Evolutionary conservation across 2,797 vertebrate genomes (phyloP).

Genomic region (Cynopterus sphinx): DNA sequence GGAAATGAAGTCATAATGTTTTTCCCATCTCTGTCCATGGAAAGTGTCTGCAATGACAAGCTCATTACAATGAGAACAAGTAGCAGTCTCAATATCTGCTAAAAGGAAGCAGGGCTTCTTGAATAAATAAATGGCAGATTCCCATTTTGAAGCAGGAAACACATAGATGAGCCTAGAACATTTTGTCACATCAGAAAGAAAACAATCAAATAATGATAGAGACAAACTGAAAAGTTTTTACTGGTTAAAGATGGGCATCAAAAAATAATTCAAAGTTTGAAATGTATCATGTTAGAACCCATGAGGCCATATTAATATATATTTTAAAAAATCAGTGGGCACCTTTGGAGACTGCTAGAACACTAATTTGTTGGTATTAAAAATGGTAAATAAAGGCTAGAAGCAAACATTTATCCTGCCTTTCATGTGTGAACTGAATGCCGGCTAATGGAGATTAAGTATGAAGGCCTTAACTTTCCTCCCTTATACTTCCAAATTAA

Average conservation of each 20-base stretch:
- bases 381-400: neutral
- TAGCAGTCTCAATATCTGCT: neutral
- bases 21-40: neutral
- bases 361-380: neutral
- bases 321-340: neutral
- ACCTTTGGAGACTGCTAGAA: neutral
- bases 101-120: neutral
- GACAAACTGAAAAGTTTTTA: neutral
- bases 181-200: neutral
- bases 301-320: neutral
- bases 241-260: neutral
- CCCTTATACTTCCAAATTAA: neutral
- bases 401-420: neutral
- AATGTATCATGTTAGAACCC: neutral
- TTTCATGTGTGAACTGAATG: neutral
- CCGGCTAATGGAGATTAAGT: neutral
- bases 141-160: neutral
- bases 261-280: neutral
- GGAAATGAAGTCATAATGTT: neutral
- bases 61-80: neutral
- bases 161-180: neutral
- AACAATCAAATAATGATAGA: neutral
- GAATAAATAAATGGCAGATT: neutral
- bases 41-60: neutral
- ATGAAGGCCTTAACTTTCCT: neutral